Evolutionary conservation across 2,888 invertebrate genomes (phyloP), one percentile per base, ranked within the genome.

Genomic region (Sarcophaga caerulescens): DNA sequence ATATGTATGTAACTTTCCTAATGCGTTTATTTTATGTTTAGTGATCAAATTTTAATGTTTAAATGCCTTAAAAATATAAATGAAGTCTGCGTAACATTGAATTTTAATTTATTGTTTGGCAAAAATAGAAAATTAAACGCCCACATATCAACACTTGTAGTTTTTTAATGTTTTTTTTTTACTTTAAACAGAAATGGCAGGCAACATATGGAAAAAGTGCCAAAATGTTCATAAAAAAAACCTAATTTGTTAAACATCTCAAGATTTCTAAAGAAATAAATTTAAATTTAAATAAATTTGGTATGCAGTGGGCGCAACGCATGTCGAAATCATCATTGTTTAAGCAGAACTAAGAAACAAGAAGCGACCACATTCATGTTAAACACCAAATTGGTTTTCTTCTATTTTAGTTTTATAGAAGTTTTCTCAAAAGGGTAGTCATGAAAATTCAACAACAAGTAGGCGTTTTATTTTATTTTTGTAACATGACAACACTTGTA

Each of bases 251-350:
- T 74, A 62, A 68, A 73, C 44, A 19, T 69, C 21, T 4, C 1
- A 62, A 70, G 19, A 63, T 68, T 66, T 75, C 21, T 19, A 60
- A 11, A 62, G 19, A 68, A 35, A 78, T 17, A 59, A 44, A 47
- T 62, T 63, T 59, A 23, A 77, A 68, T 25, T n/a, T 23, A 12
- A 65, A 73, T 19, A 71, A 71, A 70, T 80, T 62, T 60, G 17
- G 73, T 68, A 73, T 76, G 66, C 62, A 25, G 85, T 81, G 57
- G 85, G 85, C 74, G 85, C 74, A 57, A 80, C 57, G 65, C 21
- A 71, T 81, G 57, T 77, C 59, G 25, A 74, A 74, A 59, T 74
- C 63, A 65, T 35, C 35, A 68, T 81, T 73, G 57, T 3, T 68
- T 3, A 2, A 19, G 57, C 5, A 47, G 19, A 65, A 14, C 17